Base-by-base conservation (phyloP, 2,888 invertebrate genomes). In the Meiosimyza platycephala region DNA sequence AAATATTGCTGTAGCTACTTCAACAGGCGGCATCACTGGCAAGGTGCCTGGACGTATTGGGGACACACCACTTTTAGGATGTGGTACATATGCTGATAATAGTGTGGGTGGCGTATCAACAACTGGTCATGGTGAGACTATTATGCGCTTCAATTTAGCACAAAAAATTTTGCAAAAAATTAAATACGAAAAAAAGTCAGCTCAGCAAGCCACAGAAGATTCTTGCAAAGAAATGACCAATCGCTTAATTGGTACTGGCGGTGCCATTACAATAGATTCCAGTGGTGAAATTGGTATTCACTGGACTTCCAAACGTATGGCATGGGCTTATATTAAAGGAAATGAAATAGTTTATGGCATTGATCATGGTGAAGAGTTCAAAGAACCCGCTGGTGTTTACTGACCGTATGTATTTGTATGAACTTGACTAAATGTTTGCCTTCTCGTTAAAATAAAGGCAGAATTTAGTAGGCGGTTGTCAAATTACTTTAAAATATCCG, bases 41-140 rank as follows among this genome's bases (percentile, higher is more conserved):
- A 94, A 94, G 86, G 89, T 92, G 78, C 90, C 91, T 0, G 94
- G 94, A 0, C 89, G 94, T 47, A 92, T 94, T 77, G 94, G 94
- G 12, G 94, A 94, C 80, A 92, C 94, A 0, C 92, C 93, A 0
- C 87, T 91, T 77, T 89, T 92, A 77, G 94, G 94, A 1, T 91
- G 91, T 79, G 94, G 94, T 6, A 93, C 93, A 5, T 94, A 93
- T 81, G 93, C 93, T 6, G 94, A 94, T 83, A 90, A 93, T 83
- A 80, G 86, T 15, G 83, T 91, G 62, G 94, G 93, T 6, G 94
- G 93, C 9, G 92, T 94, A 12, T 95, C 95, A 0, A 93, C 93
- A 6, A 95, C 95, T 75, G 92, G 92, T 86, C 93, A 94, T 84
- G 95, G 95, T 1, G 95, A 95, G 86, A 91, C 93, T 2, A 94